phyloP scores from a whole-genome alignment of 2,888 invertebrate genomes.

The Bellardia bayeri region DNA sequence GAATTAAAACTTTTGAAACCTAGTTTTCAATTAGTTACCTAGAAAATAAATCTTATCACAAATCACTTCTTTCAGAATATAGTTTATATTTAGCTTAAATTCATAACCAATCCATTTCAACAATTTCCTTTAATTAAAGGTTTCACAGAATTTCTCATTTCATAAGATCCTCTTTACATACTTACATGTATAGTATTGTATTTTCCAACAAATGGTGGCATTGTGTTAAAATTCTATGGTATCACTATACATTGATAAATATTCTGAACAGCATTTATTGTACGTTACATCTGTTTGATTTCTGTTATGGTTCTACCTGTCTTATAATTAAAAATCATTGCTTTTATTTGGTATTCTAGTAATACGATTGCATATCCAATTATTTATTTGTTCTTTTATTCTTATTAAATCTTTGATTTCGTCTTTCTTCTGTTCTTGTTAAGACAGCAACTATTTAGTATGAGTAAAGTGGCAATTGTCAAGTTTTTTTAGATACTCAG shows the following conservation, averaged over 20 bases:
- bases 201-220: not conserved
- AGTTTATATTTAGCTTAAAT: no score
- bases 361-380: not conserved
- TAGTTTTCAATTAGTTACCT: no score
- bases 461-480: not conserved
- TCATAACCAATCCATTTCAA: not conserved
- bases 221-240: not conserved
- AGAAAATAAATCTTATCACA: no score
- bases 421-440: not conserved
- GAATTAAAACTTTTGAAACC: no score
- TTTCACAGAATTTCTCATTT: no score
- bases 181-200: no score
- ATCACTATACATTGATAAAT: not conserved
- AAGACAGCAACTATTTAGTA: not conserved
- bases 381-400: not conserved
- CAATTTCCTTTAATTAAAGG: no score
- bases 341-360: not conserved
- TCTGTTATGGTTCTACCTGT: not conserved
- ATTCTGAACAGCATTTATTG: not conserved
- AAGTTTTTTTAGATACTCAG: no score
- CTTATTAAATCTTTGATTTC: not conserved
- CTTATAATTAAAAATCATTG: slow-evolving; percentile 5
- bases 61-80: no score
- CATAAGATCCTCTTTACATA: no score
- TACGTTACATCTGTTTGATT: not conserved